Conservation (phyloP, 2,888 invertebrate genomes). For the Cordylochernes scorpioides region DNA sequence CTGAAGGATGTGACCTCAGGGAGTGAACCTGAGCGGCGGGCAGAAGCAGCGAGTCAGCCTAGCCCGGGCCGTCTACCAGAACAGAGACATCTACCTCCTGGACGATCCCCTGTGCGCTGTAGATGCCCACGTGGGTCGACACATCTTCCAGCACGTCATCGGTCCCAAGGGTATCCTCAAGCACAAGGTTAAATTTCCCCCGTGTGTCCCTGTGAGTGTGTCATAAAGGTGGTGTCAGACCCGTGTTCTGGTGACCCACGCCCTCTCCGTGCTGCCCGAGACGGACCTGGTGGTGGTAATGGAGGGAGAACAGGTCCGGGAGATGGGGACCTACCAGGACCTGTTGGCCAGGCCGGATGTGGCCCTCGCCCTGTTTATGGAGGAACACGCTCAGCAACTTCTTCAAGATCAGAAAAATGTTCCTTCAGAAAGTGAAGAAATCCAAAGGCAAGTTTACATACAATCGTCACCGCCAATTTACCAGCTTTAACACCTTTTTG, state of each 20-base stretch:
- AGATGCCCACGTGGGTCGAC: conserved; percentile 24
- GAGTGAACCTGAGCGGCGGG: conserved; percentile 25
- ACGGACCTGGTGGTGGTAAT: conserved; percentile 26
- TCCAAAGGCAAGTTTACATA: no score
- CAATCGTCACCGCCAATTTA: no score
- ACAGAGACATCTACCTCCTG: conserved; percentile 22
- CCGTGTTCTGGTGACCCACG: conserved; percentile 31
- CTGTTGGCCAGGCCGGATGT: no score
- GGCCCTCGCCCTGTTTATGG: no score
- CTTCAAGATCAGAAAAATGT: no score
- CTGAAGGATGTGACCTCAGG: no score
- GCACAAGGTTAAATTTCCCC: conserved; percentile 17
- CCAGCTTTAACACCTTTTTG: no score
- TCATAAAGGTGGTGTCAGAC: no score
- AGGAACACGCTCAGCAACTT: no score
- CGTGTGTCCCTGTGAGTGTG: no score
- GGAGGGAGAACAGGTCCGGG: conserved; percentile 23
- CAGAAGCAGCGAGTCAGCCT: conserved; percentile 24
- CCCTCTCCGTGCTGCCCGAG: conserved; percentile 24
- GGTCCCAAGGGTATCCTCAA: conserved; percentile 20
- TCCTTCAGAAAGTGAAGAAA: no score
- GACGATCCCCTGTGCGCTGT: conserved; percentile 26
- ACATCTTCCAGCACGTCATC: conserved; percentile 23
- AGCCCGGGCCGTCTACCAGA: conserved; percentile 23
- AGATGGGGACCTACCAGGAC: conserved; percentile 23